Evolutionary conservation across 2,888 invertebrate genomes (phyloP), one percentile per base, ranked within the genome.

Genomic region (Euclidia mi): DNA sequence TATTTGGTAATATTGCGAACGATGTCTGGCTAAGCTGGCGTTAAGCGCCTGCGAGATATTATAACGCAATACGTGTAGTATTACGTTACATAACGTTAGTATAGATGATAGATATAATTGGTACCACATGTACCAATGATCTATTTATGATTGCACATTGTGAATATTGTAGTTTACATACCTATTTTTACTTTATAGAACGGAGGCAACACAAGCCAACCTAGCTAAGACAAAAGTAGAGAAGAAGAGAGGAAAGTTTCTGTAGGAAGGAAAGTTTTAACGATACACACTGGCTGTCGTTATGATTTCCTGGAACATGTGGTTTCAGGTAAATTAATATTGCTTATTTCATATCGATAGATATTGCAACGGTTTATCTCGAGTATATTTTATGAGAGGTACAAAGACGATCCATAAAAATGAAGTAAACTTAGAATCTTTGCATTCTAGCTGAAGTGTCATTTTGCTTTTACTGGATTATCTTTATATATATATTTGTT

Each of bases 211-310:
- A 37, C 65, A 47, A 6, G 44, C 71, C 2, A 65, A 34, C 0
- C 32, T 25, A 2, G 7, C 15, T 6, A 41, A 34, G 10, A 48
- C 11, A 2, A 55, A 46, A 3, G 15, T 40, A 20, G 62, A 68
- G 4, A 47, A 56, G 7, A 57, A 59, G n/a, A 61, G 72, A 51
- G 88, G 88, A 0, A 68, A 66, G 15, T 79, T 71, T 14, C 57
- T 93, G 0, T 93, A 87, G 82, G 80, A 88, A 38, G 90, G 91
- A 0, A 49, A 34, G 4, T 9, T 44, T n/a, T n/a, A n/a, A 6
- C 12, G 28, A 31, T 38, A 88, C 20, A 91, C 87, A 0, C 63
- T 62, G 7, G 53, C 71, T n/a, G 9, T 89, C 1, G 50, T 89
- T 14, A 53, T 77, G 56, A 62, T 75, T 0, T 87, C 89, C 0